Evolutionary conservation across 1,140 invertebrate species (phyloP).

Genomic region (Drosophila kohkoa): DNA sequence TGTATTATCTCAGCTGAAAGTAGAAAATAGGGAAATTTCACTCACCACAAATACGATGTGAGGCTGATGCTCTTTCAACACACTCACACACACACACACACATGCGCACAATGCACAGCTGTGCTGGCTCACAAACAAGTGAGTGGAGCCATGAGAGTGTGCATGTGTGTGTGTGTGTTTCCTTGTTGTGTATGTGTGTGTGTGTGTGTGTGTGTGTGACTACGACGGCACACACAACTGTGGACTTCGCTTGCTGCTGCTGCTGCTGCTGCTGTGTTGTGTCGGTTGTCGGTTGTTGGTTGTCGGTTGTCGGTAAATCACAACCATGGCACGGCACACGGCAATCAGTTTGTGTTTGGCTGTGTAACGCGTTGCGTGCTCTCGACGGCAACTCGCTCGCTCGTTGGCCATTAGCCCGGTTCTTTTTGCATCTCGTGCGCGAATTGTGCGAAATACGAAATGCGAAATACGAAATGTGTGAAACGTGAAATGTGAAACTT

Average conservation of each 20-base stretch:
- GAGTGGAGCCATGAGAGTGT: constrained; percentile 9
- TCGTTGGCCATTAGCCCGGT: constrained; percentile 20
- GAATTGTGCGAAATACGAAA: background rate
- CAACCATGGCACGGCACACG: constrained; percentile 76
- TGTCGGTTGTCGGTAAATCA: constrained; percentile 76
- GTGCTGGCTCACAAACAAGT: constrained; percentile 28
- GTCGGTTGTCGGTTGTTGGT: constrained; percentile 41
- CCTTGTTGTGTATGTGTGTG: constrained; percentile 40
- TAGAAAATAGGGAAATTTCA: constrained; percentile 32
- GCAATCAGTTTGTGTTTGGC: constrained; percentile 82
- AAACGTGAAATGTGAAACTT: constrained; percentile 1
- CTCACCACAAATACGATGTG: constrained; percentile 28
- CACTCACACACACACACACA: constrained; percentile 44
- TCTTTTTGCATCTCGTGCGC: background rate
- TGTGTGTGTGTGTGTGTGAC: constrained; percentile 38
- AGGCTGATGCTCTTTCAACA: constrained; percentile 15
- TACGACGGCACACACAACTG: constrained; percentile 10
- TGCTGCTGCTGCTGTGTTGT: background rate
- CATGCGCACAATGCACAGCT: constrained; percentile 64
- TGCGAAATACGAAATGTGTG: background rate
- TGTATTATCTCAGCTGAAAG: constrained; percentile 7
- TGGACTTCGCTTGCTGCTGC: constrained; percentile 19
- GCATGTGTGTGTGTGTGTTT: constrained; percentile 33
- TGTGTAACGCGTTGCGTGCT: constrained; percentile 80
- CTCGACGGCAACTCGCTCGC: constrained; percentile 38